Percentiles rank a stretch among this genome's conserved stretches.
Evolutionary conservation across 2,888 invertebrate species (phyloP).

Genomic region (Drosophila kokeensis): DNA sequence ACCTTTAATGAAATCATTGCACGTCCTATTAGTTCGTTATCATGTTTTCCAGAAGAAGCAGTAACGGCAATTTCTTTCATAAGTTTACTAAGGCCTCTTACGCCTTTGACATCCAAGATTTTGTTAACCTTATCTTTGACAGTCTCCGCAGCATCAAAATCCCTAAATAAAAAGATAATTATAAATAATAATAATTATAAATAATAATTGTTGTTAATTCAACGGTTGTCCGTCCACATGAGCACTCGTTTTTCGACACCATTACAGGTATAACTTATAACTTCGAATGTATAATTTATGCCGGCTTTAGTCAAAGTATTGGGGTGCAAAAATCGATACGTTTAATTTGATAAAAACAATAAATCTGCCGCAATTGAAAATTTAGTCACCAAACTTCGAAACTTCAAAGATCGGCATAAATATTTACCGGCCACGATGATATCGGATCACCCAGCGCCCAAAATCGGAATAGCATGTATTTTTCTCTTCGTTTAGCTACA

Average conservation of each 20-base stretch:
- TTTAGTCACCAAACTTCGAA: too few relatives aligned
- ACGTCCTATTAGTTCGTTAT: slow-evolving; percentile 97
- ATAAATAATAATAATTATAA: background rate
- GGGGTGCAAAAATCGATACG: background rate
- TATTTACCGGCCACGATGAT: background rate
- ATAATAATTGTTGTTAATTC: background rate
- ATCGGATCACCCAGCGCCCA: background rate
- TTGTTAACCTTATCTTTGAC: slow-evolving; percentile 95
- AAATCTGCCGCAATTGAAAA: too few relatives aligned
- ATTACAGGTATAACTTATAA: background rate
- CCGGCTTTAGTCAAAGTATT: background rate
- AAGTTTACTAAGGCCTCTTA: slow-evolving; percentile 92
- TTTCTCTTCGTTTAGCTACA: background rate
- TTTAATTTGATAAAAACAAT: too few relatives aligned
- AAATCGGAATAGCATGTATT: background rate
- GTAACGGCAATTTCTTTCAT: slow-evolving; percentile 97
- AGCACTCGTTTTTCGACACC: background rate
- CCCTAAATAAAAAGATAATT: slow-evolving; percentile 85
- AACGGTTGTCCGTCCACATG: background rate
- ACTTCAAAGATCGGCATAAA: background rate
- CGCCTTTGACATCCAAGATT: slow-evolving; percentile 93
- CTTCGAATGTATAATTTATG: background rate
- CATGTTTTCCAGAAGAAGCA: slow-evolving; percentile 96
- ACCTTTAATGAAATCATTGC: slow-evolving; percentile 92
- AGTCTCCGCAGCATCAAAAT: slow-evolving; percentile 95